Base-by-base conservation (phyloP, 2,113 vertebrate species). In the Chaenocephalus aceratus region DNA sequence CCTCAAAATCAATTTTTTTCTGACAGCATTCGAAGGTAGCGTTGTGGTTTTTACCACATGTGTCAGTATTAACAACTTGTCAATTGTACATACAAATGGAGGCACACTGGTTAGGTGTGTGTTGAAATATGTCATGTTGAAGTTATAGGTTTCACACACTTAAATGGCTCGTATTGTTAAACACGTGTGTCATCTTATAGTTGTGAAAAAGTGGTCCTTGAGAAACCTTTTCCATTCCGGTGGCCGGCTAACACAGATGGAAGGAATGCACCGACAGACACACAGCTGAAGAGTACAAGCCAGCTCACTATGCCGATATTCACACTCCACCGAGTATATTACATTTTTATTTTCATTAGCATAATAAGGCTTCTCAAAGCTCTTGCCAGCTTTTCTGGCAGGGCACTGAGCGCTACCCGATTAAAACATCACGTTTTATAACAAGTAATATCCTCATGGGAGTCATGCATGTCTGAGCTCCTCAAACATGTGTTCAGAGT, bases 161-260 rank as follows among this genome's bases (percentile, higher is more conserved):
- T 72, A 71, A 52, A 0, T 45, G 46, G 26, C 46, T 26, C 21
- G 2, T 63, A 74, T 53, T 4, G 77, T 85, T 76, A 60, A 26
- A 79, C 26, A 36, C 0, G n/a, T 71, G 62, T 79, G 49, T 63
- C 26, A 60, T 74, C 51, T 45, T 75, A 78, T 63, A 75, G 5
- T 71, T 58, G 56, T 63, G 66, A 89, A 76, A 77, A 88, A 74
- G 58, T 79, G 84, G 82, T 82, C 52, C 56, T 30, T 67, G 45
- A 46, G 52, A 45, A 36, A 52, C 60, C 53, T 16, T 72, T 59
- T 71, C 65, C 52, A 48, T 69, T 61, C 72, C 5, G 1, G n/a
- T 59, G 72, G 18, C 54, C 48, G 53, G 79, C 44, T 53, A 83
- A 82, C 86, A 91, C 52, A 0, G 64, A 30, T 45, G 36, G 64